These are phyloP conservation scores for Phaenicophaeus curvirostris DNA, from an alignment of 2,797 vertebrate genomes.

Conservation along the genomic window DNA sequence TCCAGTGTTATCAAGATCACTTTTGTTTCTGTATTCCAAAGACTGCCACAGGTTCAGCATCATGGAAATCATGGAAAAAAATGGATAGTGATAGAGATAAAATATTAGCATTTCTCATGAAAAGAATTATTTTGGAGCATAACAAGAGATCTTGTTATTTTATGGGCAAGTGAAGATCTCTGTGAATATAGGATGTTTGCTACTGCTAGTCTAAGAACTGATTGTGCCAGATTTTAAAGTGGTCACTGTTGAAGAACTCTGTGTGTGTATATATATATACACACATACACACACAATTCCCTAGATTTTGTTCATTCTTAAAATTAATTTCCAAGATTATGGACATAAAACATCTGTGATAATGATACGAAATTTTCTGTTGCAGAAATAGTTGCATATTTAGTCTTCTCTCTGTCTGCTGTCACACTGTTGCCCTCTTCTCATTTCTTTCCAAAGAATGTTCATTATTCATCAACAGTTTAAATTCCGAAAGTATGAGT, in stretches of 20 bases:
- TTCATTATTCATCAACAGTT: neutral
- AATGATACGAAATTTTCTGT: neutral
- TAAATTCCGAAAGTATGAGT: neutral
- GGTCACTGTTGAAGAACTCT: neutral
- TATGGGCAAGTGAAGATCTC: neutral
- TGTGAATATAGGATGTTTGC: neutral
- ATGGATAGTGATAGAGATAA: neutral
- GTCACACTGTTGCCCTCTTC: neutral
- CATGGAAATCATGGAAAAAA: neutral
- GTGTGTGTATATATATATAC: too few species aligned
- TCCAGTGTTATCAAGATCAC: neutral
- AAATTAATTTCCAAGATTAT: neutral
- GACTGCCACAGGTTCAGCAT: neutral
- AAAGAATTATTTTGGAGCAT: neutral
- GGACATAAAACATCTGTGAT: neutral
- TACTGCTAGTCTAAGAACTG: neutral
- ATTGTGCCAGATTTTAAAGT: neutral
- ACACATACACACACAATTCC: neutral
- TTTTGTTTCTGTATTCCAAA: neutral
- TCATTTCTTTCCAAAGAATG: neutral
- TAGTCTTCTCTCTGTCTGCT: neutral
- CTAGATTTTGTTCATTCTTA: neutral
- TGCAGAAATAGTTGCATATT: neutral
- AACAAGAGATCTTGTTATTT: neutral
- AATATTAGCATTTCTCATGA: neutral